Evolutionary conservation across 2,888 invertebrate species (phyloP), one percentile per base, ranked within the genome.

Genomic region (Drosophila kuntzei): DNA sequence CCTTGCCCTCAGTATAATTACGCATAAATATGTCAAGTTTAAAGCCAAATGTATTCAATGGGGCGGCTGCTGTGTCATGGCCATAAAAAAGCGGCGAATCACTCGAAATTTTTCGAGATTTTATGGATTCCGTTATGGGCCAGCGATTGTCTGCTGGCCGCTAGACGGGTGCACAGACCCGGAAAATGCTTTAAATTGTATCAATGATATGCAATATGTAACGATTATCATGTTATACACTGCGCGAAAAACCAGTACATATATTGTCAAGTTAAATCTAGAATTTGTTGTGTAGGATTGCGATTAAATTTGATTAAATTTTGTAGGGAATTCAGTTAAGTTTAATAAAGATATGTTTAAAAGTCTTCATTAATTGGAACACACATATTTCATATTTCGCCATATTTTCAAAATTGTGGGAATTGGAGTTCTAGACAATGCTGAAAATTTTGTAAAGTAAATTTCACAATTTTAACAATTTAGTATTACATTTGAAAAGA

Each of bases 1-100:
- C 66, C 71, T 69, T 86, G 70, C 59, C 73, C 66, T 64, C 41
- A 25, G 14, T 50, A 64, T 65, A 78, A 80, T 73, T 71, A 60
- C 69, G 39, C 71, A 81, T 87, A 82, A 71, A 85, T 75, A 68
- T 88, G 89, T 79, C 87, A 87, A 81, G 82, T 62, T 64, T 47
- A 47, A 53, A 59, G 57, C 51, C 44, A 59, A 80, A 66, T 62
- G 54, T 14, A 43, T 69, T 20, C 66, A 4, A 47, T 60, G 59
- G 50, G 18, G 9, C 14, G 60, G 59, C 54, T 63, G 72, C 59
- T 65, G 63, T 58, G 37, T 47, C 39, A 50, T 53, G 41, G 39
- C 11, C 47, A 76, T 58, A 70, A 76, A 60, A 43, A 2, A 20
- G 12, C 18, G 46, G 20, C 22, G 36, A 64, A 36, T 65, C 36